Evolutionary conservation across 2,888 invertebrate genomes (phyloP).

Genomic region (Leptopilina syphax): DNA sequence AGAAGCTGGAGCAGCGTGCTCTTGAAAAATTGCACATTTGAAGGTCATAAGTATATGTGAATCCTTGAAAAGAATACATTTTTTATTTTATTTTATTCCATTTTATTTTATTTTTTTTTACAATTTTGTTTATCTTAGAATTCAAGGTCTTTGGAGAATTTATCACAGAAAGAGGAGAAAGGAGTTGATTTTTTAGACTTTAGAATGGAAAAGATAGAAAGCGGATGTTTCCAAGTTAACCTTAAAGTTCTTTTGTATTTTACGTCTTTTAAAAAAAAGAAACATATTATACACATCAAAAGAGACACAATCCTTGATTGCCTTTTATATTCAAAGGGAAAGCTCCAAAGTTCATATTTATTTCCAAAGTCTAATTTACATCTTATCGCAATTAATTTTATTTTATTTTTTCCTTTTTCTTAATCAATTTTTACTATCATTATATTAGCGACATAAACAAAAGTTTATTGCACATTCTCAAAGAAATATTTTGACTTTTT

Average conservation of each 20-base stretch:
- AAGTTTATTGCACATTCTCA: too few species aligned
- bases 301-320: conserved; percentile 11
- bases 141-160: conserved; percentile 5
- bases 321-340: neutral
- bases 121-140: neutral
- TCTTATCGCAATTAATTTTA: neutral
- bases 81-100: neutral
- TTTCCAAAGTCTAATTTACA: neutral
- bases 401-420: too few species aligned
- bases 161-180: conserved; percentile 3
- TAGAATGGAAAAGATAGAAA: conserved; percentile 21
- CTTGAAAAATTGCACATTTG: conserved; percentile 3
- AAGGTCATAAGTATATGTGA: conserved; percentile 2
- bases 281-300: neutral
- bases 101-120: neutral
- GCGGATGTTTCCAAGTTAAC: conserved; percentile 13
- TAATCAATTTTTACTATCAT: too few species aligned
- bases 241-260: conserved; percentile 13
- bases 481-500: too few species aligned
- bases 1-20: neutral
- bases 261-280: neutral
- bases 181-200: conserved; percentile 11
- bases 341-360: conserved; percentile 5
- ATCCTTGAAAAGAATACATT: neutral
- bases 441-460: too few species aligned